These are phyloP conservation scores for Colaptes auratus DNA, from an alignment of 2,113 vertebrate genomes.

Conservation along the genomic window DNA sequence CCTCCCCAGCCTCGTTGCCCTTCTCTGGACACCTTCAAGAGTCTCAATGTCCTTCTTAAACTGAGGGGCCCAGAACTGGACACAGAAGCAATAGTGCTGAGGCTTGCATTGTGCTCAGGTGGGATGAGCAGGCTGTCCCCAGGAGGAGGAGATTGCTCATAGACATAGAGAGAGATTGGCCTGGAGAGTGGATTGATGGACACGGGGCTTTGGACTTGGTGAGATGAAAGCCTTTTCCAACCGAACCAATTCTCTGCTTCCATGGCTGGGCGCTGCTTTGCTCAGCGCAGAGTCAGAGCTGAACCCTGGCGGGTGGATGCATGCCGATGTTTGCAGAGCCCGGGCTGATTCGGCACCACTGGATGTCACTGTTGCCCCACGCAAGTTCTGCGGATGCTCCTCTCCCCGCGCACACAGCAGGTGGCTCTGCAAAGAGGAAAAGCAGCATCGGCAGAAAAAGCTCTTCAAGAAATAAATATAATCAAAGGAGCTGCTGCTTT, in stretches of 20 bases:
- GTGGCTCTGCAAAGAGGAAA: not conserved
- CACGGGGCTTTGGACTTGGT: not conserved
- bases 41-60: too few relatives aligned
- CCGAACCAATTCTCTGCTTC: too few relatives aligned
- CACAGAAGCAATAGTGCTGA: too few relatives aligned
- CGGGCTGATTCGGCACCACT: not conserved
- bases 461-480: too few relatives aligned
- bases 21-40: too few relatives aligned
- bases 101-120: too few relatives aligned
- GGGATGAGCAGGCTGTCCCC: not conserved
- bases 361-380: slow-evolving; percentile 54
- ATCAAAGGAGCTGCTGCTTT: too few relatives aligned
- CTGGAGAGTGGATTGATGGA: fast-evolving
- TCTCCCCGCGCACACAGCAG: not conserved
- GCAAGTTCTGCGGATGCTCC: not conserved
- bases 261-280: not conserved
- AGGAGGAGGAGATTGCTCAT: not conserved
- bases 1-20: too few relatives aligned
- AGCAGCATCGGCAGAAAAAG: not conserved
- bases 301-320: not conserved
- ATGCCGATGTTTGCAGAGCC: not conserved
- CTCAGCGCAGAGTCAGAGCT: not conserved
- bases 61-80: too few relatives aligned
- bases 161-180: not conserved
- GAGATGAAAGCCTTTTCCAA: not conserved